Evolutionary conservation across 2,797 vertebrate species (phyloP).

Genomic region (Huso huso): DNA sequence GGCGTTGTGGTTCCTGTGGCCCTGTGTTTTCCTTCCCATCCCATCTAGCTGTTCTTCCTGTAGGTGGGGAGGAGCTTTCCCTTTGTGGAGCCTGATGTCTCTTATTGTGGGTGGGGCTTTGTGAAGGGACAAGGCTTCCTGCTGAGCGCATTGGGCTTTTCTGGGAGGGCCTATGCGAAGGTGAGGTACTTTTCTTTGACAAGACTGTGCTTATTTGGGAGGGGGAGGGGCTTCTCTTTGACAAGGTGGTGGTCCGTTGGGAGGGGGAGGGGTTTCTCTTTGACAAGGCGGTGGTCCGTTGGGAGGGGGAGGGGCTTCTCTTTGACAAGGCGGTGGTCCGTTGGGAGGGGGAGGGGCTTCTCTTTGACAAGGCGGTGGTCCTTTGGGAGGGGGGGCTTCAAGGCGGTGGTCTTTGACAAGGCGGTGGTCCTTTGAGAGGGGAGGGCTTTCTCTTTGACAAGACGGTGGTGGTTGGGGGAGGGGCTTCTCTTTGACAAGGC

Average conservation of each 20-base stretch:
- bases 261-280: background rate
- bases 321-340: no score
- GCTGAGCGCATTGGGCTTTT: background rate
- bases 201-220: no score
- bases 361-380: no score
- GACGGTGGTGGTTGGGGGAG: background rate
- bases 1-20: background rate
- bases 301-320: no score
- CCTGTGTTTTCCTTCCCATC: conserved; percentile 21
- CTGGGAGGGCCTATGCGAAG: no score
- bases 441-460: background rate
- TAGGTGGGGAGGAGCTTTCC: conserved; percentile 12
- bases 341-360: no score
- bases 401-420: background rate
- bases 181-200: no score
- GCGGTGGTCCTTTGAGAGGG: background rate
- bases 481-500: background rate
- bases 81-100: background rate
- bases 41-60: background rate
- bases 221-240: background rate
- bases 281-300: no score
- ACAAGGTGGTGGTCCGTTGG: background rate
- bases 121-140: background rate
- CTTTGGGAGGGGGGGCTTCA: background rate
- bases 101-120: background rate